Evolutionary conservation across 1,140 invertebrate genomes (phyloP).

Genomic region (Eupeodes corollae): DNA sequence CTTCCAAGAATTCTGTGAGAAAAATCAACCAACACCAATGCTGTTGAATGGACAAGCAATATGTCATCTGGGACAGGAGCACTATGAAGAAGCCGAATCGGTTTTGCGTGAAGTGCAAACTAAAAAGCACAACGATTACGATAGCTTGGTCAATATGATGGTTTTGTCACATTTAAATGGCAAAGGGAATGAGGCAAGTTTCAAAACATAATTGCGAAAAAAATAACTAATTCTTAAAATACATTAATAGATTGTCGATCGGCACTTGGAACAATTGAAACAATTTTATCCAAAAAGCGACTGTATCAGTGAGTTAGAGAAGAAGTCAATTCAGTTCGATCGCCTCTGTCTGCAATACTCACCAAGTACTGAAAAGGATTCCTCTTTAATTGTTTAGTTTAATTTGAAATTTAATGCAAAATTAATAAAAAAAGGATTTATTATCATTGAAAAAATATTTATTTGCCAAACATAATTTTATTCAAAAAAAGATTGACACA

Average conservation of each 20-base stretch:
- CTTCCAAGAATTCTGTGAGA: constrained; percentile 92
- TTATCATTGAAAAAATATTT: no score
- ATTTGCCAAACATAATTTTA: no score
- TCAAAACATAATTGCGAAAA: background rate
- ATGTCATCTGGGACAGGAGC: constrained; percentile 79
- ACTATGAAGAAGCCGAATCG: constrained; percentile 88
- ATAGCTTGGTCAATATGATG: constrained; percentile 87
- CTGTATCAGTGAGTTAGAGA: constrained; percentile 59
- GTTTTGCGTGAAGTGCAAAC: constrained; percentile 83
- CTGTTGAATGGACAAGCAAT: constrained; percentile 87
- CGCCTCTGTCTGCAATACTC: constrained; percentile 56
- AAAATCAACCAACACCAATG: constrained; percentile 76
- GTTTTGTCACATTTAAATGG: constrained; percentile 76
- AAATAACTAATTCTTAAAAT: constrained; percentile 35
- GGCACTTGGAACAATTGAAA: constrained; percentile 76
- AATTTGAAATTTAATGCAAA: no score
- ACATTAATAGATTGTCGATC: constrained; percentile 42
- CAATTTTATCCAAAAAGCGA: constrained; percentile 74
- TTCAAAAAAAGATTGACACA: no score
- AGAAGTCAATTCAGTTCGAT: constrained; percentile 73
- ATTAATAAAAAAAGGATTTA: no score
- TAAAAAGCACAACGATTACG: constrained; percentile 88
- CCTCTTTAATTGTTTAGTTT: no score
- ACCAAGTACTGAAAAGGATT: no score
- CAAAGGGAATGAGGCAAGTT: constrained; percentile 70